phyloP scores from a whole-genome alignment of 2,113 vertebrate species.

The Pionites leucogaster region DNA sequence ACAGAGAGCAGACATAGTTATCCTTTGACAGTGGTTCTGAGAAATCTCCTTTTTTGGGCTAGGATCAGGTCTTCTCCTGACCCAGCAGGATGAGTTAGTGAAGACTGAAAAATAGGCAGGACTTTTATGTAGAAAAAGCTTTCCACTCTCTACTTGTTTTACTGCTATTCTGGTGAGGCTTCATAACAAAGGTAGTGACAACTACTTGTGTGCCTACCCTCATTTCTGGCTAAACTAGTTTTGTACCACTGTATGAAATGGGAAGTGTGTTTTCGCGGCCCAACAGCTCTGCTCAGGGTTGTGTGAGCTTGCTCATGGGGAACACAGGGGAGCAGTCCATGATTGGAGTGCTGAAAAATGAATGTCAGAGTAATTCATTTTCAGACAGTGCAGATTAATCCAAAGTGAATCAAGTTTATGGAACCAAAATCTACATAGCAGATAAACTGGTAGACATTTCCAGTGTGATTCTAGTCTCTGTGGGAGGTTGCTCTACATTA shows the following conservation, averaged over 20 bases:
- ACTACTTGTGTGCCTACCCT: neutral
- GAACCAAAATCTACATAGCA: slow-evolving; percentile 6
- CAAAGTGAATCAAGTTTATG: neutral
- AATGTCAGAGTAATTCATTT: neutral
- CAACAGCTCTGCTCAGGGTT: neutral
- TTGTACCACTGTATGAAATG: neutral
- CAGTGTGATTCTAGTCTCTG: neutral
- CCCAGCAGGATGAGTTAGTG: neutral
- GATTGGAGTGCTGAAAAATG: slow-evolving; percentile 39
- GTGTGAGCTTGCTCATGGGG: neutral
- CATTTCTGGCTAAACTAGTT: neutral
- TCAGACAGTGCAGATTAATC: slow-evolving; percentile 6
- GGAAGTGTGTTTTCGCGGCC: neutral
- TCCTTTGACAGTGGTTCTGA: neutral
- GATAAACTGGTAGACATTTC: slow-evolving; percentile 24
- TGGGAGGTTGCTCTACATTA: slow-evolving; percentile 37
- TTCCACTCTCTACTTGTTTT: neutral
- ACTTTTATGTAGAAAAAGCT: neutral
- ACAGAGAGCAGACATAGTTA: slow-evolving; percentile 25
- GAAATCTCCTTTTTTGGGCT: slow-evolving; percentile 49
- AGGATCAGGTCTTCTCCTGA: neutral
- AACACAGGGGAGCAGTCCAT: neutral
- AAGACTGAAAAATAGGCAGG: neutral
- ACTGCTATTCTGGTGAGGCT: neutral
- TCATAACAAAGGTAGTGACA: neutral